Evolutionary conservation across 2,797 vertebrate genomes (phyloP), one percentile per base, ranked within the genome.

Genomic region (Discoglossus pictus): DNA sequence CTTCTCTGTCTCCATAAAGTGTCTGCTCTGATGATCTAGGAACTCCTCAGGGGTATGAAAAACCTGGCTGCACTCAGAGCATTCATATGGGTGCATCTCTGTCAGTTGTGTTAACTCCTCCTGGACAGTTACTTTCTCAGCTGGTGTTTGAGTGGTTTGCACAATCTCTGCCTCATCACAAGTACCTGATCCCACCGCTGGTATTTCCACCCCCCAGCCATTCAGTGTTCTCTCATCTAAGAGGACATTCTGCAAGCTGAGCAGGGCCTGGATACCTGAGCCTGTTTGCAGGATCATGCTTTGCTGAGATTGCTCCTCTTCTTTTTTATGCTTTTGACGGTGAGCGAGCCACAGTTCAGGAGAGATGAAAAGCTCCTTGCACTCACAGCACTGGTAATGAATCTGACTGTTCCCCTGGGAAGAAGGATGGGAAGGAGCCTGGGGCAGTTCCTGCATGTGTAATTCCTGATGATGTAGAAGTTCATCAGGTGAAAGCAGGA

Each of bases 301-400:
- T 87, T 90, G 81, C 13, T 48, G 51, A 34, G 47, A 10, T 31
- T 13, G 61, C 10, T 53, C 39, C 9, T 53, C 54, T 6, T 34
- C 36, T n/a, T 58, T 70, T 2, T 63, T 52, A 16, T 71, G 68
- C 74, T 87, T 86, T 77, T 74, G 92, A 77, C 94, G 84, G 76
- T 97, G 94, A 56, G 92, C 87, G 68, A 96, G 79, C 94, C 94
- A 97, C 18, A 90, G 83, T 3, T 93, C 92, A 0, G 94, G 90
- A 0, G 92, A 89, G 47, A 90, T 85, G 23, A 97, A 96, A 16
- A 96, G 84, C 27, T 90, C 90, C 55, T 91, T 80, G 60, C 94
- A 97, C 64, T 95, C 92, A 3, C 92, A 84, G 74, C 94, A 97
- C 81, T 97, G 94, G 82, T 95, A 96, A 65, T 91, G 92, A 64